phyloP scores from a whole-genome alignment of 2,888 invertebrate species.

The Pseudoips prasinana region DNA sequence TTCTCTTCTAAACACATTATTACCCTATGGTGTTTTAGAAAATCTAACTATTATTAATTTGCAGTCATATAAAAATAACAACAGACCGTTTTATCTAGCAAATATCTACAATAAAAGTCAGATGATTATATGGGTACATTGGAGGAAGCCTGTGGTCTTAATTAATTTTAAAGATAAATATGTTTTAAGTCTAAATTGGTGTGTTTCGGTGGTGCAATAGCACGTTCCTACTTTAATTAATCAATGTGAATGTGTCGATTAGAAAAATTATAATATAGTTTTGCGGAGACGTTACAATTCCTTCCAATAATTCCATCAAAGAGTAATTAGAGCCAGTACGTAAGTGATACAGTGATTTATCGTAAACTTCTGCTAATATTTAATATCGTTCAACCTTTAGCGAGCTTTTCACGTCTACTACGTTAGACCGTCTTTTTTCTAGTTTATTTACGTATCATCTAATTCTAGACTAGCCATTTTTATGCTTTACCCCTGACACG shows the following conservation, averaged over 20 bases:
- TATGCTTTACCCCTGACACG: constrained; percentile 55
- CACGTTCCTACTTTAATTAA: constrained; percentile 71
- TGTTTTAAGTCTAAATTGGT: constrained; percentile 68
- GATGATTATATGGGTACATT: constrained; percentile 58
- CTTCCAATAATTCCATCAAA: constrained; percentile 71
- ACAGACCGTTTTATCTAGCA: constrained; percentile 73
- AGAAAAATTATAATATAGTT: constrained; percentile 55
- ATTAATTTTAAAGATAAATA: constrained; percentile 55
- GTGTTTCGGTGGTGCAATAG: constrained; percentile 79
- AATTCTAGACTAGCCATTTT: constrained; percentile 66
- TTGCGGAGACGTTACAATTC: constrained; percentile 54
- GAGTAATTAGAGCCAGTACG: constrained; percentile 25
- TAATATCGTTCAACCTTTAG: constrained; percentile 70
- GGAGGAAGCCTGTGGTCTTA: constrained; percentile 72
- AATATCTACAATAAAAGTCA: constrained; percentile 71
- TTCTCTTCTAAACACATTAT: constrained; percentile 44
- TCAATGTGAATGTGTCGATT: constrained; percentile 56
- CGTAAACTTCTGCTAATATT: constrained; percentile 30
- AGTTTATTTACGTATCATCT: constrained; percentile 54
- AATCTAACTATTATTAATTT: constrained; percentile 74
- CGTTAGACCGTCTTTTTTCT: constrained; percentile 49
- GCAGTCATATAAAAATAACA: constrained; percentile 81
- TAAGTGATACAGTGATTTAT: constrained; percentile 33
- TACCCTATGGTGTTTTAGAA: constrained; percentile 74
- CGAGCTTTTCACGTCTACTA: constrained; percentile 57